Conservation (phyloP, 2,888 invertebrate genomes). For the Patella caerulea region DNA sequence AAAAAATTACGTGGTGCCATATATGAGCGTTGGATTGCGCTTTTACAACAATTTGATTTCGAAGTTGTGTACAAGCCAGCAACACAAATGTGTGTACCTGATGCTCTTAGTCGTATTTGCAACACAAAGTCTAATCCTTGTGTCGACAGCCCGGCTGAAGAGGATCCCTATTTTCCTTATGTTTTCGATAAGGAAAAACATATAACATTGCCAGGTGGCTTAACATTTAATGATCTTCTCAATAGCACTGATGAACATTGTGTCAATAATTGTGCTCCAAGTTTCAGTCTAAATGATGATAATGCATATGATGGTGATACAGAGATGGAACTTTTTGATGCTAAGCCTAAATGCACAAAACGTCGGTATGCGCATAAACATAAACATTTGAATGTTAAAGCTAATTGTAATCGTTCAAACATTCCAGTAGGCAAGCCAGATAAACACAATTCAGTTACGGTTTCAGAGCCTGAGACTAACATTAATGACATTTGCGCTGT, state of each 20-base stretch:
- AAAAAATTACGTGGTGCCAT: constrained; percentile 22
- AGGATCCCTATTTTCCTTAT: constrained; percentile 20
- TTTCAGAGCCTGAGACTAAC: no score
- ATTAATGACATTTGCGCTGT: no score
- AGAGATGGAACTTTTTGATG: no score
- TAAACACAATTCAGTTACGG: no score
- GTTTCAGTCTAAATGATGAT: background rate
- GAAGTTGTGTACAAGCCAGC: constrained; percentile 16
- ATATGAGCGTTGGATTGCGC: constrained; percentile 15
- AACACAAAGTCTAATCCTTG: background rate
- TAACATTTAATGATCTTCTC: no score
- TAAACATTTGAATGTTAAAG: no score
- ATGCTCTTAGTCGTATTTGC: background rate
- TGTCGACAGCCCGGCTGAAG: constrained; percentile 15
- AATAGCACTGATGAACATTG: no score
- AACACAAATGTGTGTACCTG: background rate
- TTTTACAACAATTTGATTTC: background rate
- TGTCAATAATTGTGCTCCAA: no score
- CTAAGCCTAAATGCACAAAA: no score
- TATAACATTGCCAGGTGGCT: constrained; percentile 7
- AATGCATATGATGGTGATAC: background rate
- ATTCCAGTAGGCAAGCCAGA: no score
- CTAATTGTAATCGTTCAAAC: no score
- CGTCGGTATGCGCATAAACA: no score
- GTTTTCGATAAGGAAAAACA: background rate